Base-by-base conservation (phyloP, 1,140 invertebrate species). In the Brachionus calyciflorus region DNA sequence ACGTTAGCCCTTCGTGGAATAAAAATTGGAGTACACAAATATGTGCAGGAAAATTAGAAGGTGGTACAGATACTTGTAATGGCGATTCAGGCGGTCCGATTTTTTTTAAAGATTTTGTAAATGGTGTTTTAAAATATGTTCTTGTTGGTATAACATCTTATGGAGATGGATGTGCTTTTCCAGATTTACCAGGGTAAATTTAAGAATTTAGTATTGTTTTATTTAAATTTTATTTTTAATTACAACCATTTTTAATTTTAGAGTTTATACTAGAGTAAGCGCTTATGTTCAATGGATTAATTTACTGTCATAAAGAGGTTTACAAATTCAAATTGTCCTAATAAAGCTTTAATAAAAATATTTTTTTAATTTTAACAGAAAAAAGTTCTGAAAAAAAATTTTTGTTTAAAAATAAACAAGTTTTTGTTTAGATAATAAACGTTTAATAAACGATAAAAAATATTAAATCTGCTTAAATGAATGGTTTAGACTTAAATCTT, bases 71-170 rank as follows among this genome's bases (percentile, higher is more conserved):
- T 10, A 41, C 60, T 0, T 65, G 60, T 65, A 9, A 40, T 12
- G 90, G 90, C 69, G 90, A 91, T 80, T 89, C 89, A 0, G 90
- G 90, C 6, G 60, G 60, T 1, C 60, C 60, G 9, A 10, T 65
- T 4, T 65, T 65, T 46, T 9, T 65, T 9, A 24, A 19, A 40
- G 60, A 37, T 46, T 14, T 7, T 17, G 33, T 65, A 10, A 65
- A 65, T 65, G 60, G 19, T 21, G 19, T 17, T 7, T 6, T 6
- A 9, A 65, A 65, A 40, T 40, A 10, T n/a, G 10, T 65, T 41
- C 14, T 46, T 14, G 60, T 19, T 46, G 60, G 60, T n/a, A 19
- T 65, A 14, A 28, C 24, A 14, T 65, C 60, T 10, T 65, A 65
- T 46, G 60, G 60, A 24, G 26, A 65, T 40, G 60, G 60, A 19